Evolutionary conservation across 1,140 invertebrate species (phyloP).

Genomic region (Apocrypta bakeri): DNA sequence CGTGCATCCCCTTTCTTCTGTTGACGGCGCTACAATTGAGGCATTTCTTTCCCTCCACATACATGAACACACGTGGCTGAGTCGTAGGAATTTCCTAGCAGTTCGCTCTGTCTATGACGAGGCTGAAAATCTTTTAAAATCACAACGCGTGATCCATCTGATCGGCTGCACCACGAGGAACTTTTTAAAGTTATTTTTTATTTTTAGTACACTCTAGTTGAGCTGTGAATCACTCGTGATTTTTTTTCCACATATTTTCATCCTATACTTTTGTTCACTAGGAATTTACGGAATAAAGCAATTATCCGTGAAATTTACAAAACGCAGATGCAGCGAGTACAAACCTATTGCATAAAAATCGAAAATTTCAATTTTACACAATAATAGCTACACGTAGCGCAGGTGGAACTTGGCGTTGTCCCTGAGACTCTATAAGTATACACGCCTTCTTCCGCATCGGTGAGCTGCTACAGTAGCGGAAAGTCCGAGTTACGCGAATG

Average conservation of each 20-base stretch:
- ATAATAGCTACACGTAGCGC: neutral
- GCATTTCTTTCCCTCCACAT: neutral
- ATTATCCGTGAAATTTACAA: neutral
- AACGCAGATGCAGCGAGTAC: neutral
- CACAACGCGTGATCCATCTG: neutral
- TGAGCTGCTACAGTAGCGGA: neutral
- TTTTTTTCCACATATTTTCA: no score
- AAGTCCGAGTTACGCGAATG: constrained; percentile 32
- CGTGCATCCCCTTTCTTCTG: neutral
- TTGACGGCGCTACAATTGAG: neutral
- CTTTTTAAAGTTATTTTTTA: no score
- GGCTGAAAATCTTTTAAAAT: no score
- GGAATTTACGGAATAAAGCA: neutral
- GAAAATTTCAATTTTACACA: no score
- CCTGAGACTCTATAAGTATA: neutral
- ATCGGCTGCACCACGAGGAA: no score
- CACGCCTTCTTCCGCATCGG: constrained; percentile 21
- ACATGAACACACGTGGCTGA: neutral
- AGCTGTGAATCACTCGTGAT: no score
- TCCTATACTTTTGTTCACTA: no score
- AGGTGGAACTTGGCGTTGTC: constrained; percentile 5
- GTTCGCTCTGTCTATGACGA: no score
- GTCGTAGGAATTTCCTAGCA: no score
- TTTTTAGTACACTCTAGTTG: no score
- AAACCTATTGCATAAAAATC: no score